Evolutionary conservation across 2,888 invertebrate genomes (phyloP), one percentile per base, ranked within the genome.

Genomic region (Thera britannica): DNA sequence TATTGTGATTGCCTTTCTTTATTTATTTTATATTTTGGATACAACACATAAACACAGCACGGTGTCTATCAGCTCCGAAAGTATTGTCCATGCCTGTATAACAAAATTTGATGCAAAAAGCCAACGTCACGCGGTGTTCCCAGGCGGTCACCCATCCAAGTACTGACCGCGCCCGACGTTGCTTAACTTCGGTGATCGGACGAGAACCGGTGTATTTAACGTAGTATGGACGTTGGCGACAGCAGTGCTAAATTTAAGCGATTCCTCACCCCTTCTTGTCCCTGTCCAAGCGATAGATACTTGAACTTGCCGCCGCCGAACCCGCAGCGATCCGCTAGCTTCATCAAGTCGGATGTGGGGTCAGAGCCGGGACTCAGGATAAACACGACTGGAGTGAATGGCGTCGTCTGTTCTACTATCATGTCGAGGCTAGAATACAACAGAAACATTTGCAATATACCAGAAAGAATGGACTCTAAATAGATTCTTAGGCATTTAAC

Each of bases 321-420:
- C 55, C 96, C 96, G 73, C 95, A 93, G 76, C 96, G 90, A 73
- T 97, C 95, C 5, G 97, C 97, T 12, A 97, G 85, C 86, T 97
- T 97, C 95, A 97, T 96, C 62, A 97, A 89, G 80, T 98, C 97
- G 68, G 96, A 96, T 0, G 98, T 97, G 0, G 99, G 98, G 90
- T 99, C 98, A 0, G 98, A 98, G 0, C 99, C 99, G 9, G 98
- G 98, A 74, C 98, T 98, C 58, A 99, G 93, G 73, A 99, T 97
- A 83, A 99, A 99, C 75, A 98, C 97, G 2, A 99, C 97, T 0
- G 99, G 98, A 48, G 97, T 98, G 23, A 90, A 95, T 0, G 97
- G 96, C 0, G 96, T 95, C 66, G 97, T 97, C 85, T 98, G 98
- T 72, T 98, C 97, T 83, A 95, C 97, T 78, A 98, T 97, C 79